phyloP scores from a whole-genome alignment of 2,113 vertebrate genomes.

The Halcyon malimbica region DNA sequence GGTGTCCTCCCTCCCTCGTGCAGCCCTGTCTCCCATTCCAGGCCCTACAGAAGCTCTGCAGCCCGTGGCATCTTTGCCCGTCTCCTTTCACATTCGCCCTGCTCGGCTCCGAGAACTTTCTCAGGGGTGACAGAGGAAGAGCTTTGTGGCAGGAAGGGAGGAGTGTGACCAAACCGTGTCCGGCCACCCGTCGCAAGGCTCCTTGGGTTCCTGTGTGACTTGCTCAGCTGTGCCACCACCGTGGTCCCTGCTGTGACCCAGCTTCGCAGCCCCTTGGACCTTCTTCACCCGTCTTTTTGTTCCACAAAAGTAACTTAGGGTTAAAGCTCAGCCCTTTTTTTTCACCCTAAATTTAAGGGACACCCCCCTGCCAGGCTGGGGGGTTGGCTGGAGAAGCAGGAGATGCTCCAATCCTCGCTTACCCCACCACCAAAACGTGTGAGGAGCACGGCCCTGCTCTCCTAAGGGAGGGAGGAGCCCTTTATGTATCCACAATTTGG shows the following conservation, averaged over 20 bases:
- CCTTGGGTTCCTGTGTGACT: rapidly evolving
- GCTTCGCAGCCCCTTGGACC: not conserved
- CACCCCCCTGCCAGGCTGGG: too few species aligned
- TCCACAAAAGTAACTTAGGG: too few species aligned
- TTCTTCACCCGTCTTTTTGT: rapidly evolving
- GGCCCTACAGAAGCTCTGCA: rapidly evolving
- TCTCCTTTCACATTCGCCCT: not conserved
- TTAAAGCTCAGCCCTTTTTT: not conserved
- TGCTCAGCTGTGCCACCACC: not conserved
- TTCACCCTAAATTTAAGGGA: not conserved
- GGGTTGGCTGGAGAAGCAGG: too few species aligned
- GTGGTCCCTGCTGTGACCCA: not conserved
- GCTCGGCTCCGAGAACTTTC: rapidly evolving
- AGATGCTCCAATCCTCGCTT: not conserved
- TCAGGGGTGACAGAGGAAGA: not conserved
- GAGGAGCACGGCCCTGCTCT: not conserved
- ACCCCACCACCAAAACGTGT: rapidly evolving
- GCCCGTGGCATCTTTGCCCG: rapidly evolving
- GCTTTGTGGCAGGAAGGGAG: not conserved
- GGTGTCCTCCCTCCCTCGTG: not conserved
- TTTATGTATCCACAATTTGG: too few species aligned
- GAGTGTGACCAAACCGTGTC: rapidly evolving
- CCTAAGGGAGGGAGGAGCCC: not conserved
- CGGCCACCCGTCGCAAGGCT: rapidly evolving
- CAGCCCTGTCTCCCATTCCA: rapidly evolving